Percentiles rank a stretch among this genome's conserved stretches.
phyloP scores from a whole-genome alignment of 1,140 invertebrate genomes.

The Drosophila punjabiensis region DNA sequence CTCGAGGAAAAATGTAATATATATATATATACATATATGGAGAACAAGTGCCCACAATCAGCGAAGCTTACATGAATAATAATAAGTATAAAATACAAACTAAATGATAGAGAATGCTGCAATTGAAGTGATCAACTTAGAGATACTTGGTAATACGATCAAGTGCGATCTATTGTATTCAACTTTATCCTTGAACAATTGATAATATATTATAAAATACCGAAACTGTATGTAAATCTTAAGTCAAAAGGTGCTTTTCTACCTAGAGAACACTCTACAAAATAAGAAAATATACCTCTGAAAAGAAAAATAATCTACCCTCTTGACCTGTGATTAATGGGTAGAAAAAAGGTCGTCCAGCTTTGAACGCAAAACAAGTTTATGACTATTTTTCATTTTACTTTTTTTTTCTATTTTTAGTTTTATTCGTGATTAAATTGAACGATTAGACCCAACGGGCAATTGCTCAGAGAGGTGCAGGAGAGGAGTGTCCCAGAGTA shows the following conservation, averaged over 20 bases:
- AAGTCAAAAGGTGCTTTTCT: background rate
- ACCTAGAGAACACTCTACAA: background rate
- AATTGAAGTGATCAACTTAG: background rate
- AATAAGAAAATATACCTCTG: background rate
- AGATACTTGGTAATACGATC: background rate
- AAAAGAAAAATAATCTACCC: background rate
- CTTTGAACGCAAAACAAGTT: slow-evolving; percentile 64
- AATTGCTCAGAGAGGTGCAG: background rate
- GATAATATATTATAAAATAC: too few species aligned
- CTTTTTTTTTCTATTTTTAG: slow-evolving; percentile 70
- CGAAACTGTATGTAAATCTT: background rate
- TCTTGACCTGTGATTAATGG: background rate
- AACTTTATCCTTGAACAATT: background rate
- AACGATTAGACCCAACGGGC: slow-evolving; percentile 40
- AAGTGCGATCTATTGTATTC: background rate
- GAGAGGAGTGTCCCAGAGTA: slow-evolving; percentile 1
- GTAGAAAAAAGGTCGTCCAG: slow-evolving; percentile 49
- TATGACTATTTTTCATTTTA: slow-evolving; percentile 55
- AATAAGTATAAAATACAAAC: slow-evolving; percentile 17
- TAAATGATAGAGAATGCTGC: background rate
- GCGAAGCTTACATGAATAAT: slow-evolving; percentile 41
- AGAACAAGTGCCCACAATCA: slow-evolving; percentile 15
- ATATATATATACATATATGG: background rate
- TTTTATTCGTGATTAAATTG: slow-evolving; percentile 45
- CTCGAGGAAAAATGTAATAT: background rate